Conservation (phyloP, 1,140 invertebrate genomes). For the Drosophila ficusphila region DNA sequence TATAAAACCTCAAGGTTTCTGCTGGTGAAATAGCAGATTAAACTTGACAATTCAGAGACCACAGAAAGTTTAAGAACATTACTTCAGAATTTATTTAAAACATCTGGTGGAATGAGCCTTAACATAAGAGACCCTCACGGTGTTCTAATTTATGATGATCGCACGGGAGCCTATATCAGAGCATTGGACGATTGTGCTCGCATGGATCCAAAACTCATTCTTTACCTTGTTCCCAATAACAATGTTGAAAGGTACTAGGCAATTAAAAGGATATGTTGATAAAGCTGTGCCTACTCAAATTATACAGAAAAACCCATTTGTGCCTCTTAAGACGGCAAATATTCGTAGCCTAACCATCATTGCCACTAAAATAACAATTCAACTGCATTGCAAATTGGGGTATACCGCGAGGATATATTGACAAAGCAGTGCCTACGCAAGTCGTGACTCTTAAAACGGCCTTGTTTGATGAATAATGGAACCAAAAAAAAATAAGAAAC, state of each 20-base stretch:
- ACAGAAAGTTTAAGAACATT: conserved; percentile 84
- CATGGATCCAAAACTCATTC: conserved; percentile 86
- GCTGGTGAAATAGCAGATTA: conserved; percentile 86
- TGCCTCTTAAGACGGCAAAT: conserved; percentile 85
- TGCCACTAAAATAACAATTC: conserved; percentile 94
- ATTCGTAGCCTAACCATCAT: conserved; percentile 87
- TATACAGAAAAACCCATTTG: too few relatives aligned
- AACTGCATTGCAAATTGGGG: conserved; percentile 95
- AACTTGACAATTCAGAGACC: conserved; percentile 86
- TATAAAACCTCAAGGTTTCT: conserved; percentile 47
- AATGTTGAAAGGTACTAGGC: conserved; percentile 86
- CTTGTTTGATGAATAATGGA: too few relatives aligned
- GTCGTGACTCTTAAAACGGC: too few relatives aligned
- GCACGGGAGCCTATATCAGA: conserved; percentile 85
- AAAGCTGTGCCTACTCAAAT: conserved; percentile 91
- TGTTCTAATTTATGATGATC: conserved; percentile 84
- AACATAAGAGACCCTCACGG: conserved; percentile 75
- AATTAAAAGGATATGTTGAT: conserved; percentile 93
- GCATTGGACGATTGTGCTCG: conserved; percentile 86
- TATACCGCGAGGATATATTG: conserved; percentile 95
- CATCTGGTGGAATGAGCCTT: conserved; percentile 85
- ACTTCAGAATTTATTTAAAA: conserved; percentile 84
- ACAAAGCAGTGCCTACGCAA: too few relatives aligned
- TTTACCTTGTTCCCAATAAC: conserved; percentile 89
- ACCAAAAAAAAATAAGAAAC: too few relatives aligned